phyloP scores from a whole-genome alignment of 2,888 invertebrate species.

The Phoenoteleia sp. region DNA sequence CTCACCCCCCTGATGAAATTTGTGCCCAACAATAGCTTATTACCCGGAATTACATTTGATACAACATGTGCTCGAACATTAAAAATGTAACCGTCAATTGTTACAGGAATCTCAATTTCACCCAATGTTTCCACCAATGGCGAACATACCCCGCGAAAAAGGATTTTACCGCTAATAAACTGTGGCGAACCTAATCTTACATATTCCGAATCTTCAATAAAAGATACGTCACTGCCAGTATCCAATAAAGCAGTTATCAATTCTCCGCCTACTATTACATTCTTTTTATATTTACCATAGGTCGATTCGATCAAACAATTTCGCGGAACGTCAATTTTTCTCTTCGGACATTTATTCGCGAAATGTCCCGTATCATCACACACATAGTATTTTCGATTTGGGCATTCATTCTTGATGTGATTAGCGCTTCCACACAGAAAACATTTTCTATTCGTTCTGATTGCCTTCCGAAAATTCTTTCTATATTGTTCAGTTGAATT shows the following conservation, averaged over 20 bases:
- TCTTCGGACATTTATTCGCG: not conserved
- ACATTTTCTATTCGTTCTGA: not conserved
- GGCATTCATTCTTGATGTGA: not conserved
- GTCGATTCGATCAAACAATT: too few relatives aligned
- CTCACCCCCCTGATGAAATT: not conserved
- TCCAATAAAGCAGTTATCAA: slow-evolving; percentile 12
- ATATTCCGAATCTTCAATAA: not conserved
- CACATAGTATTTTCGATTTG: not conserved
- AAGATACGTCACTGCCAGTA: slow-evolving; percentile 7
- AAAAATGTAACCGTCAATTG: not conserved
- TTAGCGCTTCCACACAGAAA: not conserved
- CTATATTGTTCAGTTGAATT: too few relatives aligned
- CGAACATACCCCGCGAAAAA: not conserved
- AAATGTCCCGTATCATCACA: not conserved
- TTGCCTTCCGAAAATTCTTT: too few relatives aligned
- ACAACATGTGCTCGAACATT: not conserved
- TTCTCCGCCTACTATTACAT: slow-evolving; percentile 7
- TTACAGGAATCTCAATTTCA: not conserved
- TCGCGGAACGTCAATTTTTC: too few relatives aligned
- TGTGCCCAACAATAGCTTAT: not conserved
- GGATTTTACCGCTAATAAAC: not conserved
- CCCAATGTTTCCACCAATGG: not conserved
- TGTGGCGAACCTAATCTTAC: not conserved
- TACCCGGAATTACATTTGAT: not conserved
- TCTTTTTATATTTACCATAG: not conserved